These are phyloP conservation scores for Erpobdella octoculata DNA, from an alignment of 2,888 invertebrate genomes.

Conservation along the genomic window DNA sequence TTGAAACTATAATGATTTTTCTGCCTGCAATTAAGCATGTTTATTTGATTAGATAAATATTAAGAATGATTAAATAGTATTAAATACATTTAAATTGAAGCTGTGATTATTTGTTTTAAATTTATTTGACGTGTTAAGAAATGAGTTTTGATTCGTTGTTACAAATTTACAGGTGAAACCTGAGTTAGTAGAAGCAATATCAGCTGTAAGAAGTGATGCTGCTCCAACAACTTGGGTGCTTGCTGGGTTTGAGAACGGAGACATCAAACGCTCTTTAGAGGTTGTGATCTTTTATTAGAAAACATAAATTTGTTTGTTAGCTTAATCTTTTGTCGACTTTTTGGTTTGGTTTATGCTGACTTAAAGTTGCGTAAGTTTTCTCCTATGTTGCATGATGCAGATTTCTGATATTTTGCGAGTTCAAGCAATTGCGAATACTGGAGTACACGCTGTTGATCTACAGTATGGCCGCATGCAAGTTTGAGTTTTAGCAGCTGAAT, in stretches of 20 bases:
- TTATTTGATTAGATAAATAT: too few species aligned
- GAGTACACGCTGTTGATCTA: too few species aligned
- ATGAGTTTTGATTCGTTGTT: not conserved
- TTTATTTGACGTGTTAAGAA: not conserved
- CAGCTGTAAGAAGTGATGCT: conserved; percentile 41
- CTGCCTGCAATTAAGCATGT: not conserved
- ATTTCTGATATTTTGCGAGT: too few species aligned
- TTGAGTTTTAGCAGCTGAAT: too few species aligned
- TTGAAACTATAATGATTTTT: not conserved
- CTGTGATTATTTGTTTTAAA: not conserved
- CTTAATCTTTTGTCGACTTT: too few species aligned
- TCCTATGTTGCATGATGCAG: too few species aligned
- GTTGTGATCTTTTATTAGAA: too few species aligned
- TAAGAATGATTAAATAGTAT: not conserved
- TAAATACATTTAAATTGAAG: not conserved
- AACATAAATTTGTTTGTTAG: too few species aligned
- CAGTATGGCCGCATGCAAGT: too few species aligned
- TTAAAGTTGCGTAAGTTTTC: too few species aligned
- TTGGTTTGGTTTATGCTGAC: too few species aligned
- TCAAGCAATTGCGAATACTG: too few species aligned
- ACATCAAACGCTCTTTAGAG: conserved; percentile 41
- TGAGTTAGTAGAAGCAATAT: conserved; percentile 39
- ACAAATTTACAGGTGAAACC: conserved; percentile 8
- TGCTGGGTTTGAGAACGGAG: conserved; percentile 42
- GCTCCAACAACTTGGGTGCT: conserved; percentile 41